A percentile compares a stretch with the other conserved stretches of the same genome.
These are phyloP conservation scores for Holotrichia oblita DNA, from an alignment of 1,140 invertebrate genomes.

Conservation along the genomic window DNA sequence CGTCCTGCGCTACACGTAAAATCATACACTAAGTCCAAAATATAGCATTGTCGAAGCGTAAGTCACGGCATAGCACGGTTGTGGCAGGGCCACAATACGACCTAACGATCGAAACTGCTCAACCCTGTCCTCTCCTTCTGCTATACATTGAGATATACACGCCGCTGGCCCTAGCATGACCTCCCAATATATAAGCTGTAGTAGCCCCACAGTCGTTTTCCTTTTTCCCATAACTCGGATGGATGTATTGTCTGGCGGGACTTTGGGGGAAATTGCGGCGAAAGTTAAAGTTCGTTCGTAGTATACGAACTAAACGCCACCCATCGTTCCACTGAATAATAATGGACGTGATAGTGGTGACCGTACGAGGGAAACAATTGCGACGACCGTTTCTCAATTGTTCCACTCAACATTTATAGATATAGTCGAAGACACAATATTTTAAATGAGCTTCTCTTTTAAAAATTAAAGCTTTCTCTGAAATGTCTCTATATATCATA, in stretches of 20 bases:
- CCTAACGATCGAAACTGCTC: background rate
- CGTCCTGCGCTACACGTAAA: background rate
- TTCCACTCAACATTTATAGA: conserved; percentile 17
- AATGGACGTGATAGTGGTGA: conserved; percentile 27
- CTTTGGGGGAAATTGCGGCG: conserved; percentile 19
- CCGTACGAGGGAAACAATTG: conserved; percentile 21
- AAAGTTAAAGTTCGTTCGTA: conserved; percentile 27
- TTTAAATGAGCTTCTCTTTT: no score
- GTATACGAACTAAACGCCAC: conserved; percentile 8
- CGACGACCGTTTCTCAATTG: conserved; percentile 23
- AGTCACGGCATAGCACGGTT: background rate
- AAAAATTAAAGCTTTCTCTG: no score
- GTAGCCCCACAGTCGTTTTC: background rate
- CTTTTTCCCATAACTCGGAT: conserved; percentile 20
- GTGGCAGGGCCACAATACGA: conserved; percentile 3
- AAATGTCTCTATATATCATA: no score
- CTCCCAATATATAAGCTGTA: conserved; percentile 10
- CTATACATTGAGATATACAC: conserved; percentile 1
- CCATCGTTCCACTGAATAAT: conserved; percentile 23
- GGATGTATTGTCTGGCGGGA: conserved; percentile 23
- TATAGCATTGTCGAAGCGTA: background rate
- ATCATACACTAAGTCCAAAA: background rate
- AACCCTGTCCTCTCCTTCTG: background rate
- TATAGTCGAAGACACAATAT: no score
- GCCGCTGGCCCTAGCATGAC: background rate